Conservation (phyloP, 2,797 vertebrate species). For the Enteromius trimaculatus region DNA sequence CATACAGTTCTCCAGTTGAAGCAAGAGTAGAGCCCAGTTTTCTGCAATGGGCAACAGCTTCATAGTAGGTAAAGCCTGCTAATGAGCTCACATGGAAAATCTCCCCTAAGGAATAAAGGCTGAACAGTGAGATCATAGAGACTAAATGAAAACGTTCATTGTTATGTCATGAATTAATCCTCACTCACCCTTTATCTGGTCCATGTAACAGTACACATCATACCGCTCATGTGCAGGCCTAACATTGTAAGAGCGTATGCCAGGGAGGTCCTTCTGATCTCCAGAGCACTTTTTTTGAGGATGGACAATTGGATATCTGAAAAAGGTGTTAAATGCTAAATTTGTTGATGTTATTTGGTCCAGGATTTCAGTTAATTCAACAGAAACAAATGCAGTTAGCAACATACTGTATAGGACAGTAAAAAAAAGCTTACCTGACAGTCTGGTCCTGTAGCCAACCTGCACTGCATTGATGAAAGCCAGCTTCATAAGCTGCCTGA, state of each 20-base stretch:
- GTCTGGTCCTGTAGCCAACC: constrained; percentile 96
- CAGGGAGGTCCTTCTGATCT: constrained; percentile 81
- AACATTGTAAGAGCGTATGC: constrained; percentile 86
- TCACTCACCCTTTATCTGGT: constrained; percentile 80
- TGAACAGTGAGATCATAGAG: neutral
- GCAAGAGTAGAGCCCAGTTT: constrained; percentile 87
- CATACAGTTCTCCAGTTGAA: constrained; percentile 86
- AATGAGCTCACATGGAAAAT: constrained; percentile 88
- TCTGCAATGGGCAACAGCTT: constrained; percentile 85
- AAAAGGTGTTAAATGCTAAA: neutral
- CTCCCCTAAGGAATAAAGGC: constrained; percentile 76
- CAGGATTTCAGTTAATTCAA: neutral
- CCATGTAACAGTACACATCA: constrained; percentile 93
- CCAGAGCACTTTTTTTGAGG: constrained; percentile 87
- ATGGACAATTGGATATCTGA: constrained; percentile 89
- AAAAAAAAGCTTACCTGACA: constrained; percentile 81
- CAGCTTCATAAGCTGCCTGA: constrained; percentile 90
- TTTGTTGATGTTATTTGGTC: neutral
- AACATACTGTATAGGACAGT: neutral
- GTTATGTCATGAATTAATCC: neutral
- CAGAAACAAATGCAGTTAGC: neutral
- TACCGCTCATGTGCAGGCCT: constrained; percentile 83
- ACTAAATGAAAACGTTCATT: neutral
- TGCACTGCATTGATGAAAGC: constrained; percentile 93
- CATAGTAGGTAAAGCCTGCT: constrained; percentile 86